Evolutionary conservation across 2,888 invertebrate genomes (phyloP).

Genomic region (Serrognathus titanus): DNA sequence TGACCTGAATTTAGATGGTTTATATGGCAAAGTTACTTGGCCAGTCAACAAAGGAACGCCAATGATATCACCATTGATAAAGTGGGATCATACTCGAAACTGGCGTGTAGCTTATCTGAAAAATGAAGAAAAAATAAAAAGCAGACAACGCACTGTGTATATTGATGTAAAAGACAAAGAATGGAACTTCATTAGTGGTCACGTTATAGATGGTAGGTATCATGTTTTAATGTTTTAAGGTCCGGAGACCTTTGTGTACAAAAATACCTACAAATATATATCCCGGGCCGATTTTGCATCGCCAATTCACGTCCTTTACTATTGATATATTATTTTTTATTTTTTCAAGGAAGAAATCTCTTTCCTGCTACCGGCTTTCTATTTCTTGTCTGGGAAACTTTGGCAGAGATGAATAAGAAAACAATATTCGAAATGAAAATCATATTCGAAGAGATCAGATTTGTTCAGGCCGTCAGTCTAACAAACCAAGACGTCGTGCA

Average conservation of each 20-base stretch:
- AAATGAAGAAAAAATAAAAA: conserved; percentile 63
- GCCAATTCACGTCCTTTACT: too few species aligned
- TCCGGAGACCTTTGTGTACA: too few species aligned
- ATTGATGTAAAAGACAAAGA: conserved; percentile 63
- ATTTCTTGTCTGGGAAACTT: conserved; percentile 53
- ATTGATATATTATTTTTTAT: too few species aligned
- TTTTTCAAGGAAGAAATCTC: conserved; percentile 39
- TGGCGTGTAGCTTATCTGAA: conserved; percentile 70
- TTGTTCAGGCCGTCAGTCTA: conserved; percentile 57
- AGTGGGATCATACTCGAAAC: conserved; percentile 82
- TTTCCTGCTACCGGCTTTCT: conserved; percentile 62
- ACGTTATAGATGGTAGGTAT: conserved; percentile 86
- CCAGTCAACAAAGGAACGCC: conserved; percentile 86
- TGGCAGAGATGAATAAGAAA: conserved; percentile 46
- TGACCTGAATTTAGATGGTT: conserved; percentile 67
- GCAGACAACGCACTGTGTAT: conserved; percentile 61
- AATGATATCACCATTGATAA: conserved; percentile 77
- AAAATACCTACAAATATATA: too few species aligned
- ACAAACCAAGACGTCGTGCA: conserved; percentile 42
- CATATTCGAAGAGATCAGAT: conserved; percentile 57
- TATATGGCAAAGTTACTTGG: conserved; percentile 73
- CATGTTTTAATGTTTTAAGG: too few species aligned
- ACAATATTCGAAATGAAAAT: conserved; percentile 51
- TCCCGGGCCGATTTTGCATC: too few species aligned
- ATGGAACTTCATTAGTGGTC: conserved; percentile 71